Conservation (phyloP, 1,140 invertebrate genomes). For the Holotrichia oblita region DNA sequence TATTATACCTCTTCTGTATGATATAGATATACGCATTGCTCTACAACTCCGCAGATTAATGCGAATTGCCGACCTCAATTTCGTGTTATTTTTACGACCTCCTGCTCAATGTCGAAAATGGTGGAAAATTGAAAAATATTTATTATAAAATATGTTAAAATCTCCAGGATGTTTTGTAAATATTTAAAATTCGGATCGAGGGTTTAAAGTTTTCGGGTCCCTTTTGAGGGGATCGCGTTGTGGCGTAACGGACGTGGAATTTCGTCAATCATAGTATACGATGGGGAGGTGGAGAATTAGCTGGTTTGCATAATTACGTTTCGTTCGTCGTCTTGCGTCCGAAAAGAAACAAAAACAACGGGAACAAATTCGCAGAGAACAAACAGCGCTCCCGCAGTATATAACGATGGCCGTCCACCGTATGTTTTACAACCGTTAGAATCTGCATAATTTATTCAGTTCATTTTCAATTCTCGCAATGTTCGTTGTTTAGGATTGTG, state of each 20-base stretch:
- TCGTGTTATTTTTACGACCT: no score
- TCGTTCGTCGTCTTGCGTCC: constrained; percentile 8
- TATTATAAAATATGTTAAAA: no score
- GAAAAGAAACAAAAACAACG: constrained; percentile 32
- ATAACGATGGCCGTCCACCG: neutral
- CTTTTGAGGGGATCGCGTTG: no score
- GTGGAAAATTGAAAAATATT: no score
- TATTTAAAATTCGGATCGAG: neutral
- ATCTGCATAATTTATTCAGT: constrained; percentile 29
- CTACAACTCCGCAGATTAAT: no score
- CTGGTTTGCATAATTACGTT: constrained; percentile 30
- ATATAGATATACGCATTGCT: no score
- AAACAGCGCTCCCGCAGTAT: neutral
- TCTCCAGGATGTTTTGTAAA: no score
- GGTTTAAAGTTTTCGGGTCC: constrained; percentile 14
- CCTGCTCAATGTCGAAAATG: no score
- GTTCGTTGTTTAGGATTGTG: constrained; percentile 19
- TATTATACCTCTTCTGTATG: no score
- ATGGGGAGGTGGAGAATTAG: no score
- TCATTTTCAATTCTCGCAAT: constrained; percentile 26
- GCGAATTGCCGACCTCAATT: no score
- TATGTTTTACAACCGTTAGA: constrained; percentile 15
- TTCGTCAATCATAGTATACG: constrained; percentile 22
- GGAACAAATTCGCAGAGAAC: constrained; percentile 2
- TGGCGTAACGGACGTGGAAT: neutral